phyloP scores from a whole-genome alignment of 2,888 invertebrate species.

The Baronia brevicornis region DNA sequence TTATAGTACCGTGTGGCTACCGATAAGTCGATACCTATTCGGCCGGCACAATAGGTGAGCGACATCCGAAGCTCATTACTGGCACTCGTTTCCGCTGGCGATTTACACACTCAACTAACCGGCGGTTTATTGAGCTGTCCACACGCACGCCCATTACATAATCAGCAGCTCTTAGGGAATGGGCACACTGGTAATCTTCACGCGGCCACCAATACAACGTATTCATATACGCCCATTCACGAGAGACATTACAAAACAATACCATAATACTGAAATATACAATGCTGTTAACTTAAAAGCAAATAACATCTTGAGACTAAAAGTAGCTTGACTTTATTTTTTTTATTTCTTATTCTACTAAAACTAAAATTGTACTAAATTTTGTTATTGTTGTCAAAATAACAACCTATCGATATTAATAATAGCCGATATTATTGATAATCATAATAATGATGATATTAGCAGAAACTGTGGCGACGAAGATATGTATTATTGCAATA shows the following conservation, averaged over 20 bases:
- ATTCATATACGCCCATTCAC: neutral
- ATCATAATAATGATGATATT: too few species aligned
- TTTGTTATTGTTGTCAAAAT: too few species aligned
- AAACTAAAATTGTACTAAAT: too few species aligned
- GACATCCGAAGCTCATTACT: constrained; percentile 75
- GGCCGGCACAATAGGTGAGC: constrained; percentile 73
- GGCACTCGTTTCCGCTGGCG: constrained; percentile 66
- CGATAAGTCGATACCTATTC: constrained; percentile 73
- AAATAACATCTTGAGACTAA: too few species aligned
- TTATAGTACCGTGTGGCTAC: constrained; percentile 55
- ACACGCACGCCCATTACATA: constrained; percentile 31
- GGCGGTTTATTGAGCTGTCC: constrained; percentile 42
- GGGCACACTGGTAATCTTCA: constrained; percentile 1
- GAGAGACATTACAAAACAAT: neutral
- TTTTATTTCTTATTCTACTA: too few species aligned
- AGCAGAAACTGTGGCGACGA: too few species aligned
- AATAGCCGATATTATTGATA: too few species aligned
- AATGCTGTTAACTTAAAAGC: too few species aligned
- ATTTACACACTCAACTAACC: constrained; percentile 59
- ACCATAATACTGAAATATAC: neutral
- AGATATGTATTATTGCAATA: too few species aligned
- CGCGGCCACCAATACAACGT: neutral
- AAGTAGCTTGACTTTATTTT: too few species aligned
- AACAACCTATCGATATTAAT: too few species aligned
- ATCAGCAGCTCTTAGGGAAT: constrained; percentile 10